Evolutionary conservation across 2,888 invertebrate species (phyloP).

Genomic region (Drosophila suboccidentalis): DNA sequence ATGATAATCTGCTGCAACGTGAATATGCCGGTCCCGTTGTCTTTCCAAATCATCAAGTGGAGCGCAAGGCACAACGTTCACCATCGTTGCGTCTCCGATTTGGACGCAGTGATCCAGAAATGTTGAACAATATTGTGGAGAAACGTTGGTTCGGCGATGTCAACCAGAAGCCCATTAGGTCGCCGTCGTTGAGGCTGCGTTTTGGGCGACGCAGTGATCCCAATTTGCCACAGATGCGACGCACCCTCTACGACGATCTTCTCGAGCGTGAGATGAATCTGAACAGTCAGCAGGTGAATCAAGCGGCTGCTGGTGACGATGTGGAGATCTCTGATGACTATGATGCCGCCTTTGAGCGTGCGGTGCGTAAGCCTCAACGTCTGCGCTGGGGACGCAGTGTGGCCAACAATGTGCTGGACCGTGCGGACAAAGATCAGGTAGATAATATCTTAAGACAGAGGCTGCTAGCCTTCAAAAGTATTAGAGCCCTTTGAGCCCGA

Average conservation of each 20-base stretch:
- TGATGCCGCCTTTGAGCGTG: constrained; percentile 64
- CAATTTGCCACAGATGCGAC: constrained; percentile 85
- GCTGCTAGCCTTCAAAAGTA: too few species aligned
- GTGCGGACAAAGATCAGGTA: constrained; percentile 55
- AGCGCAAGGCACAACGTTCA: constrained; percentile 92
- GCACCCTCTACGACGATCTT: constrained; percentile 74
- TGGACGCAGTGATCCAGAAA: constrained; percentile 90
- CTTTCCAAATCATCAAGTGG: constrained; percentile 88
- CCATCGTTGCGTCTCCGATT: constrained; percentile 92
- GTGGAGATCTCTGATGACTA: constrained; percentile 54
- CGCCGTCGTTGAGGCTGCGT: constrained; percentile 91
- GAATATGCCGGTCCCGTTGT: constrained; percentile 85
- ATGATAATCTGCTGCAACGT: constrained; percentile 84
- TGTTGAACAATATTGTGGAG: constrained; percentile 71
- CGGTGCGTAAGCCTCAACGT: constrained; percentile 77
- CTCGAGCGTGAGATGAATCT: constrained; percentile 70
- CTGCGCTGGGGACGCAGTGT: constrained; percentile 80
- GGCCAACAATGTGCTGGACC: constrained; percentile 9
- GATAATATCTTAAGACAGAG: not conserved
- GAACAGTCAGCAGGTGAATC: constrained; percentile 56
- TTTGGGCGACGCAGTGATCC: constrained; percentile 92
- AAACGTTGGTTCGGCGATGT: constrained; percentile 87
- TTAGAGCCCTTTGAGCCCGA: too few species aligned
- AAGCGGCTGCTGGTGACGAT: constrained; percentile 36
- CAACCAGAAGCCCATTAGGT: constrained; percentile 89